Percentiles rank a stretch among this genome's conserved stretches.
phyloP scores from a whole-genome alignment of 2,113 vertebrate genomes.

The Xenopus borealis region DNA sequence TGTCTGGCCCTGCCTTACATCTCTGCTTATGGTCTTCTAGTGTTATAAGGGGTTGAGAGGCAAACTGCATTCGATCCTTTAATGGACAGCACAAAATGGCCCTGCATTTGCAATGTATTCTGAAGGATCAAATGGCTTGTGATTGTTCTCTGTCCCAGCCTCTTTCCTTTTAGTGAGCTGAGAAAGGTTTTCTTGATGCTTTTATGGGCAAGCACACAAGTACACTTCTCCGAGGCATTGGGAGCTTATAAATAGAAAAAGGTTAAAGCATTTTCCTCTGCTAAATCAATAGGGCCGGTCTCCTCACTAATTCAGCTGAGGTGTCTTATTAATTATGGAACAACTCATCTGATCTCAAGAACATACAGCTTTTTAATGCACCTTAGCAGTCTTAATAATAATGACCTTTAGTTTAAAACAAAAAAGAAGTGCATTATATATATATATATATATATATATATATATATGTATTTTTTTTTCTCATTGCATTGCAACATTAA shows the following conservation, averaged over 20 bases:
- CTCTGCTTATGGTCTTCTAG: too few relatives aligned
- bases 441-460: too few relatives aligned
- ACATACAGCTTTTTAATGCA: slow-evolving; percentile 14
- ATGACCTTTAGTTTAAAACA: slow-evolving; percentile 43
- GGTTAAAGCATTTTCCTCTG: slow-evolving; percentile 55
- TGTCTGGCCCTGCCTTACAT: too few relatives aligned
- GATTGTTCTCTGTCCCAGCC: neutral
- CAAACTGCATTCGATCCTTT: slow-evolving; percentile 8
- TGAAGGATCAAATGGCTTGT: slow-evolving; percentile 25
- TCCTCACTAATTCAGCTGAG: slow-evolving; percentile 56
- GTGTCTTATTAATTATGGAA: slow-evolving; percentile 75
- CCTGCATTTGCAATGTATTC: neutral
- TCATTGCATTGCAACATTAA: too few relatives aligned
- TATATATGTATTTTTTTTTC: too few relatives aligned
- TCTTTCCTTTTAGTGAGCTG: slow-evolving; percentile 5
- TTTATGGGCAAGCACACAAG: slow-evolving; percentile 47
- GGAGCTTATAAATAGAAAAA: slow-evolving; percentile 62
- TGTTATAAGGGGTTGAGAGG: too few relatives aligned
- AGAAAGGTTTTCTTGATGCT: slow-evolving; percentile 46
- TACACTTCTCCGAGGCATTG: slow-evolving; percentile 52
- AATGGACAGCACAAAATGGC: slow-evolving; percentile 15
- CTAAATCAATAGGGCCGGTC: slow-evolving; percentile 62
- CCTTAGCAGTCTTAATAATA: slow-evolving; percentile 55
- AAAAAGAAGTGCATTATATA: too few relatives aligned
- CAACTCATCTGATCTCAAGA: slow-evolving; percentile 53